Percentiles rank a stretch among this genome's conserved stretches.
These are phyloP conservation scores for Pseudorectes ferrugineus DNA, from an alignment of 2,113 vertebrate species.

Conservation along the genomic window DNA sequence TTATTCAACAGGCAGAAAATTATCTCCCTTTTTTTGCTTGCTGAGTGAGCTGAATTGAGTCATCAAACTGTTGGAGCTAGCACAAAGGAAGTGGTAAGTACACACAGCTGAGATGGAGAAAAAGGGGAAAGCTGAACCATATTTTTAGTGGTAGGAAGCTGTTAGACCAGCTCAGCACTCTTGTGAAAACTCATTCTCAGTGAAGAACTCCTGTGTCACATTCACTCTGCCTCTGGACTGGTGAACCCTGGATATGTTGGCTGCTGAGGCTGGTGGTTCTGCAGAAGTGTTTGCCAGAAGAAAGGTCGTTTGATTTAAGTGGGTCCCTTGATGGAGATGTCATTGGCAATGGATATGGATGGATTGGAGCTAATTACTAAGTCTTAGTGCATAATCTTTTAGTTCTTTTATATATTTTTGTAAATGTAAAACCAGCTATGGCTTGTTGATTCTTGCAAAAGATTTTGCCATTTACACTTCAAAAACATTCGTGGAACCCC, in stretches of 20 bases:
- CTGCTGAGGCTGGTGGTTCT: not conserved
- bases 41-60: slow-evolving; percentile 57
- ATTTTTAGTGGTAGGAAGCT: slow-evolving; percentile 53
- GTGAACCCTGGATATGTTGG: not conserved
- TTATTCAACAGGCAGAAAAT: slow-evolving; percentile 50
- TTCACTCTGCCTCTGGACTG: not conserved
- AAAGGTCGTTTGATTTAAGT: not conserved
- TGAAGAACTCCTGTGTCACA: slow-evolving; percentile 1
- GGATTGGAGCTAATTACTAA: not conserved
- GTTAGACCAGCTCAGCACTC: slow-evolving; percentile 55
- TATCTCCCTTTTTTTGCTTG: slow-evolving; percentile 37
- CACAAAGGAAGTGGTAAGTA: slow-evolving; percentile 52
- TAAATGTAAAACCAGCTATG: not conserved
- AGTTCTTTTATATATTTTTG: not conserved
- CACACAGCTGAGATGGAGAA: slow-evolving; percentile 37
- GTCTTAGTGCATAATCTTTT: not conserved
- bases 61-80: slow-evolving; percentile 55
- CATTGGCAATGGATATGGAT: not conserved
- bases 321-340: not conserved
- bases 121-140: slow-evolving; percentile 25
- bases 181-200: slow-evolving; percentile 1
- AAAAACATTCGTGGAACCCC: not conserved
- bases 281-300: not conserved
- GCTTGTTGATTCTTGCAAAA: not conserved
- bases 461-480: slow-evolving; percentile 1